Conservation (phyloP, 1,140 invertebrate genomes). For the Cotesia glomerata region DNA sequence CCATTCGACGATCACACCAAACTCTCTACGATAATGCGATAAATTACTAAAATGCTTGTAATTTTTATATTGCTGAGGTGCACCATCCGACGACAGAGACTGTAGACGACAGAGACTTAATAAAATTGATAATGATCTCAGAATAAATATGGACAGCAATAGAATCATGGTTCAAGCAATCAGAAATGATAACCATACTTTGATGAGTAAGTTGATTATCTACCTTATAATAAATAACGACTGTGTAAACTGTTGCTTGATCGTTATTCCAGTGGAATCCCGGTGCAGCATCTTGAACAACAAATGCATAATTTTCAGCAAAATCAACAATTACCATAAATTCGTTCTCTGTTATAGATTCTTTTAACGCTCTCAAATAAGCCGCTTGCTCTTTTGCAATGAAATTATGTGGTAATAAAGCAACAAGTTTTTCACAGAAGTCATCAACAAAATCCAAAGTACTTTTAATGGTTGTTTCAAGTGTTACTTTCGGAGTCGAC, state of each 20-base stretch:
- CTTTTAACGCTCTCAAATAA: slow-evolving; percentile 28
- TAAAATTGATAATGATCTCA: neutral
- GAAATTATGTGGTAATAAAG: slow-evolving; percentile 31
- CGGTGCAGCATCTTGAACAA: neutral
- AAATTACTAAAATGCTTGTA: slow-evolving; percentile 6
- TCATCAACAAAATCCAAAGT: slow-evolving; percentile 26
- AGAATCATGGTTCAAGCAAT: slow-evolving; percentile 8
- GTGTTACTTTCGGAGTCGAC: slow-evolving; percentile 5
- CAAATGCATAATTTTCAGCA: slow-evolving; percentile 32
- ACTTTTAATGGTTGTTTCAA: neutral
- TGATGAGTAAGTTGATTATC: neutral
- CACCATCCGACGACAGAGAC: neutral
- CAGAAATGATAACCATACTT: slow-evolving; percentile 4
- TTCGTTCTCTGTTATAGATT: slow-evolving; percentile 25
- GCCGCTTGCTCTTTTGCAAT: slow-evolving; percentile 37
- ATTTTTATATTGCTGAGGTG: slow-evolving; percentile 5
- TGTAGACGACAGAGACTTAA: neutral
- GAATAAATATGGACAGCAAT: slow-evolving; percentile 1
- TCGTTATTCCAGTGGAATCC: slow-evolving; percentile 11
- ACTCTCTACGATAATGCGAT: slow-evolving; percentile 44
- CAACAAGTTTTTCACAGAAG: slow-evolving; percentile 18
- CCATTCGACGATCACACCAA: slow-evolving; percentile 48
- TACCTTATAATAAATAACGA: slow-evolving; percentile 7
- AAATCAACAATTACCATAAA: slow-evolving; percentile 40
- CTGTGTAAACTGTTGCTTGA: slow-evolving; percentile 7